Evolutionary conservation across 2,888 invertebrate genomes (phyloP).

Genomic region (Hirtodrosophila trivittata): DNA sequence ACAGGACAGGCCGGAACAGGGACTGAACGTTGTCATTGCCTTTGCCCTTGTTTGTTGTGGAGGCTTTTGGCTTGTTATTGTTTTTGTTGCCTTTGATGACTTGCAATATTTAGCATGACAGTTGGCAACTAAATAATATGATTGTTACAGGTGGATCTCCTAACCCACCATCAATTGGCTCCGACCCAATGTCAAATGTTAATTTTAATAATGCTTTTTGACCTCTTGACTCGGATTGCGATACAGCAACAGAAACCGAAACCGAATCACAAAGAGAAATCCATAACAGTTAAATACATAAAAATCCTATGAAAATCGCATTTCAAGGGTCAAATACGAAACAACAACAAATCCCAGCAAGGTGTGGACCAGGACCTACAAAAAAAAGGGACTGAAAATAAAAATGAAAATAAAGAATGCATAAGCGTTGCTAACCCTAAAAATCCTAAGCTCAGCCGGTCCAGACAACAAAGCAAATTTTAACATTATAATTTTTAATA

Average conservation of each 20-base stretch:
- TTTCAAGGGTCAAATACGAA: slow-evolving; percentile 68
- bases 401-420: slow-evolving; percentile 15
- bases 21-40: slow-evolving; percentile 38
- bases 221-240: slow-evolving; percentile 14
- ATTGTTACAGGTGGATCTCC: slow-evolving; percentile 46
- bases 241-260: slow-evolving; percentile 19
- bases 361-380: slow-evolving; percentile 31
- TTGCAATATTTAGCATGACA: slow-evolving; percentile 74
- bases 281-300: slow-evolving; percentile 60
- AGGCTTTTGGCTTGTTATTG: slow-evolving; percentile 41
- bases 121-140: slow-evolving; percentile 48
- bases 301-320: slow-evolving; percentile 71
- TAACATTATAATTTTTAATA: slow-evolving; percentile 78
- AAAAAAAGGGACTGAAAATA: slow-evolving; percentile 39
- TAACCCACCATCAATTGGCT: background rate
- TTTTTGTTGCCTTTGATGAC: slow-evolving; percentile 59
- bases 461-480: slow-evolving; percentile 68
- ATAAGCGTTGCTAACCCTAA: slow-evolving; percentile 48
- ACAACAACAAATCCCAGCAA: slow-evolving; percentile 59
- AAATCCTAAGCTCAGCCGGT: slow-evolving; percentile 52
- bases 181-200: slow-evolving; percentile 58
- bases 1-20: background rate
- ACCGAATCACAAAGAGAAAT: slow-evolving; percentile 4
- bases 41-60: slow-evolving; percentile 62
- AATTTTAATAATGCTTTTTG: slow-evolving; percentile 65